Evolutionary conservation across 2,113 vertebrate species (phyloP).

Genomic region (Ibidorhyncha struthersii): DNA sequence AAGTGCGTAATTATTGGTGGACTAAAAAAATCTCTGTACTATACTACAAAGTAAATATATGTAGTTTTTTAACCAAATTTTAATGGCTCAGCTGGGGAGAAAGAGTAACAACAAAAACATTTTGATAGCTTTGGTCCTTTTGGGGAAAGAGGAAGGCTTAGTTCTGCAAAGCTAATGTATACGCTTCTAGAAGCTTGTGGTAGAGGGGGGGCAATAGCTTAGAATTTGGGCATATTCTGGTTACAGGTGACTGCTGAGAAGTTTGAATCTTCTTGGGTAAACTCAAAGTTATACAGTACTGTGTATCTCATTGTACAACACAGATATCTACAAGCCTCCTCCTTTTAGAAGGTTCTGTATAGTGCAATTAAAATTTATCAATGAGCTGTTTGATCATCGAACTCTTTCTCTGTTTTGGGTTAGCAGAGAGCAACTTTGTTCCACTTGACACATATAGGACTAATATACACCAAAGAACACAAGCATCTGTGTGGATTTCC

Average conservation of each 20-base stretch:
- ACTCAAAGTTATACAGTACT: not conserved
- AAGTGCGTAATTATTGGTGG: not conserved
- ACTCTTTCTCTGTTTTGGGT: not conserved
- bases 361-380: not conserved
- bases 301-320: not conserved
- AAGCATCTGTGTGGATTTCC: slow-evolving; percentile 84
- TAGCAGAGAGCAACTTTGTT: not conserved
- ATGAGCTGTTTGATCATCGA: not conserved
- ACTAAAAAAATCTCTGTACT: not conserved
- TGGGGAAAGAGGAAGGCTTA: not conserved
- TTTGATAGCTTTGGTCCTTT: not conserved
- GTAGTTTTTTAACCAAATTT: not conserved
- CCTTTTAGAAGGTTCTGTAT: not conserved
- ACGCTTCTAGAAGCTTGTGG: not conserved
- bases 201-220: not conserved
- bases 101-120: not conserved
- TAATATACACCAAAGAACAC: slow-evolving; percentile 2
- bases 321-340: not conserved
- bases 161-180: not conserved
- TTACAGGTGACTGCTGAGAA: not conserved
- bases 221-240: not conserved
- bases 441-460: not conserved
- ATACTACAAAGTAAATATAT: not conserved
- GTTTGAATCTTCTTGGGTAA: not conserved
- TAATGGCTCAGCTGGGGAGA: not conserved